Percentiles rank a stretch among this genome's conserved stretches.
Evolutionary conservation across 2,797 vertebrate genomes (phyloP).

Genomic region (Florisuga fusca): DNA sequence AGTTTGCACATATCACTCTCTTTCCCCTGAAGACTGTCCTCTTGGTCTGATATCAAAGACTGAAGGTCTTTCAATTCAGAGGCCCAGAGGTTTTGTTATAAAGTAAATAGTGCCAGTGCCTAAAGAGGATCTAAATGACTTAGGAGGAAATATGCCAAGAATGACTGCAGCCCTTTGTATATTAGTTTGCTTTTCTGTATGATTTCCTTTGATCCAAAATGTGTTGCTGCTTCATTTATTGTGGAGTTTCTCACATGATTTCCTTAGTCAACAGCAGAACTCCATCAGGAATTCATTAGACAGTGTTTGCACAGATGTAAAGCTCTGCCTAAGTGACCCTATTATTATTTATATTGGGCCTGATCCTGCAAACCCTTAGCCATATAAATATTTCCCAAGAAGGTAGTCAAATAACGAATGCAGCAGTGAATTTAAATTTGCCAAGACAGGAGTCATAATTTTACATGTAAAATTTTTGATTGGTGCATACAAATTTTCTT

Average conservation of each 20-base stretch:
- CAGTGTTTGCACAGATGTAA: slow-evolving; percentile 65
- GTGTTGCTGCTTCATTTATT: slow-evolving; percentile 32
- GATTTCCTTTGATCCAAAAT: slow-evolving; percentile 55
- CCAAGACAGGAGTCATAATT: background rate
- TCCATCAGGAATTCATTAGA: slow-evolving; percentile 66
- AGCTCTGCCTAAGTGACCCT: slow-evolving; percentile 41
- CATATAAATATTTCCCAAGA: slow-evolving; percentile 15
- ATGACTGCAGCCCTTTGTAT: slow-evolving; percentile 4
- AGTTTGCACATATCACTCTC: background rate
- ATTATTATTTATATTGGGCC: slow-evolving; percentile 57
- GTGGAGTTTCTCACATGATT: slow-evolving; percentile 37
- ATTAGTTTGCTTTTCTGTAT: slow-evolving; percentile 19
- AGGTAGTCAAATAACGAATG: background rate
- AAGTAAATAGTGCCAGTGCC: slow-evolving; percentile 7
- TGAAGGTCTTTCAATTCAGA: slow-evolving; percentile 16
- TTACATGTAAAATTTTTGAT: background rate
- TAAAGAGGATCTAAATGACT: slow-evolving; percentile 8
- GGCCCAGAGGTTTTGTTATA: background rate
- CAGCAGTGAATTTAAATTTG: background rate
- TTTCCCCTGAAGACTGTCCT: background rate
- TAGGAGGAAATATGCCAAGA: slow-evolving; percentile 20
- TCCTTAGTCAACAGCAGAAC: slow-evolving; percentile 57
- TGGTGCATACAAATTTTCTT: background rate
- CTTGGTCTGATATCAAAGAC: slow-evolving; percentile 15
- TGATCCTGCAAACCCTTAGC: slow-evolving; percentile 21